Conservation (phyloP, 2,888 invertebrate genomes). For the Tridacna gigas region DNA sequence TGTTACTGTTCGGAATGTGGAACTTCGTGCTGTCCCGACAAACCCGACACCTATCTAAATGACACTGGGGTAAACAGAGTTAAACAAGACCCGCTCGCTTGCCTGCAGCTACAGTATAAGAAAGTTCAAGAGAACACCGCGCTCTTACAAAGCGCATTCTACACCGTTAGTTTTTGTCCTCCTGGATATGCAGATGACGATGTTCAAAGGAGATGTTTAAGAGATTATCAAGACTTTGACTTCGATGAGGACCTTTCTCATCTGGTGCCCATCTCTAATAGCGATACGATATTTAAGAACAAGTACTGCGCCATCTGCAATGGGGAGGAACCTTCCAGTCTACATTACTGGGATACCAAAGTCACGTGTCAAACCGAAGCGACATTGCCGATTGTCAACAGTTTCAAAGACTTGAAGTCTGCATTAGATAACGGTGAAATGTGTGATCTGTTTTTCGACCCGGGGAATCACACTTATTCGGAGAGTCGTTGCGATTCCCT, state of each 20-base stretch:
- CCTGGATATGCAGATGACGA: neutral
- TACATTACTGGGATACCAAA: neutral
- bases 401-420: neutral
- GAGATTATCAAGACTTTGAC: constrained; percentile 1
- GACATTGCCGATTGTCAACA: neutral
- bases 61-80: neutral
- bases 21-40: constrained; percentile 20
- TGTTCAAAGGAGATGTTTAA: neutral
- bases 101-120: constrained; percentile 1
- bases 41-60: neutral
- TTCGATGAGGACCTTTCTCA: neutral
- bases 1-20: constrained; percentile 17
- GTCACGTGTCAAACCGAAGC: neutral
- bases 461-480: neutral
- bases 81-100: neutral
- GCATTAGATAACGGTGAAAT: neutral
- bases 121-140: too few species aligned
- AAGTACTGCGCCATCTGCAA: constrained; percentile 19
- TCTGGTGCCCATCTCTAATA: neutral
- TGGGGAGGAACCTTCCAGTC: neutral
- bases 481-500: neutral
- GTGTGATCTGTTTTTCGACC: constrained; percentile 10
- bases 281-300: neutral
- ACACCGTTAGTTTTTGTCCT: neutral
- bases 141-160: neutral